Percentiles rank a stretch among this genome's conserved stretches.
phyloP scores from a whole-genome alignment of 64 coral and sea anemone genomes.

The Acropora yongei region DNA sequence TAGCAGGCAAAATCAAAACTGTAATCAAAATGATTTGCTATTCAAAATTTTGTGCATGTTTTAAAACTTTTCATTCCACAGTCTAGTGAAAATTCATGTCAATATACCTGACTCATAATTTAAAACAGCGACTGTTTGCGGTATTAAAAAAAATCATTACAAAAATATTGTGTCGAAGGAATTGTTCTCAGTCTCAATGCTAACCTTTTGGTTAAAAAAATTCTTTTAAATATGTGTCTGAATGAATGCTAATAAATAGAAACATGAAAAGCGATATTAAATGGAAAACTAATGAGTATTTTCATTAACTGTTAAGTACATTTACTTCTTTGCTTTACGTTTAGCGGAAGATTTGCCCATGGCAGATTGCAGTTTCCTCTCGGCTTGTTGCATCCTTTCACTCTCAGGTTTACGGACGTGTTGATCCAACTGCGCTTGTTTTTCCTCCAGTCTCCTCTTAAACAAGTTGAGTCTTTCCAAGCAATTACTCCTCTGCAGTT shows the following conservation, averaged over 20 bases:
- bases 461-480: conserved; percentile 86
- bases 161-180: no score
- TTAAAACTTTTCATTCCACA: no score
- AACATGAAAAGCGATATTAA: no score
- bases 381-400: conserved; percentile 66
- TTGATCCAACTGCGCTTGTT: conserved; percentile 48
- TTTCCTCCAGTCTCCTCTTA: conserved; percentile 88
- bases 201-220: no score
- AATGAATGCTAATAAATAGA: conserved; percentile 44
- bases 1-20: no score
- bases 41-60: no score
- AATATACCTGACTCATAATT: no score
- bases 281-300: background rate
- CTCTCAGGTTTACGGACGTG: conserved; percentile 51
- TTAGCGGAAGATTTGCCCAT: conserved; percentile 60
- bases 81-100: no score
- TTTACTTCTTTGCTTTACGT: conserved; percentile 74
- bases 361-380: conserved; percentile 63
- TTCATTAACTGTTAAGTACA: background rate
- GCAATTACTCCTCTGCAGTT: conserved; percentile 87
- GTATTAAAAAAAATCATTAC: no score
- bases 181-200: no score
- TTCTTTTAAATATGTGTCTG: conserved; percentile 22
- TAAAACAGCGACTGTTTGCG: no score
- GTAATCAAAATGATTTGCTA: no score